phyloP scores from a whole-genome alignment of 2,888 invertebrate genomes.

The Heteropelma amictum region DNA sequence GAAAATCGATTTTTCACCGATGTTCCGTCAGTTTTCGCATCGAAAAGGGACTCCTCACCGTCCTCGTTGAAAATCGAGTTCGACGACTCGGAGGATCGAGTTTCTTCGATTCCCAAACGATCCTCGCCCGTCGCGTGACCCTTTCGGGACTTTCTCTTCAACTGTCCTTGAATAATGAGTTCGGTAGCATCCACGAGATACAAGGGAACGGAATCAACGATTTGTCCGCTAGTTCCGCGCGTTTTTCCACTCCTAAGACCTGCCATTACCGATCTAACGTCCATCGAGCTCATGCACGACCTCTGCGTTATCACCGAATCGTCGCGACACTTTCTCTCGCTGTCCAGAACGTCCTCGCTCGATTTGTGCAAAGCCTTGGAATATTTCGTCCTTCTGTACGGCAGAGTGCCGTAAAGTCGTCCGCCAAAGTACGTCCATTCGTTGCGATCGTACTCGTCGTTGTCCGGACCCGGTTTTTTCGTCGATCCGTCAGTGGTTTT shows the following conservation, averaged over 20 bases:
- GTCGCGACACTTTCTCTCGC: constrained; percentile 59
- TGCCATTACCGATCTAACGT: constrained; percentile 56
- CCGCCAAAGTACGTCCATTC: not conserved
- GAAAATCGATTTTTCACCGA: constrained; percentile 17
- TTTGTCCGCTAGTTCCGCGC: too few relatives aligned
- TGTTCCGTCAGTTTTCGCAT: not conserved
- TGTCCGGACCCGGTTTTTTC: not conserved
- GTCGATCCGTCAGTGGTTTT: not conserved
- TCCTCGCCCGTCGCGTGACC: constrained; percentile 11
- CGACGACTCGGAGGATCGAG: not conserved
- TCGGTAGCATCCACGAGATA: constrained; percentile 71
- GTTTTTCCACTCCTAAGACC: not conserved
- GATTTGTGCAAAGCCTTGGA: constrained; percentile 67
- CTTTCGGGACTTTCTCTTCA: constrained; percentile 57
- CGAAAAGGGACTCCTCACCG: not conserved
- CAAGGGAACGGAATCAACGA: constrained; percentile 49
- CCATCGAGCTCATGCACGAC: constrained; percentile 63
- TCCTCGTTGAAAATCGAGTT: not conserved
- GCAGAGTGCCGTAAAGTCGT: constrained; percentile 69
- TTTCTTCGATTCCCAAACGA: constrained; percentile 11
- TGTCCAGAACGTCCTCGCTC: constrained; percentile 69
- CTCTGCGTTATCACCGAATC: constrained; percentile 56
- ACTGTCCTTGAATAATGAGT: constrained; percentile 65
- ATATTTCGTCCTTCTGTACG: constrained; percentile 62
- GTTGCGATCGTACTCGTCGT: not conserved